phyloP scores from a whole-genome alignment of 2,113 vertebrate species.

The Albula glossodonta region DNA sequence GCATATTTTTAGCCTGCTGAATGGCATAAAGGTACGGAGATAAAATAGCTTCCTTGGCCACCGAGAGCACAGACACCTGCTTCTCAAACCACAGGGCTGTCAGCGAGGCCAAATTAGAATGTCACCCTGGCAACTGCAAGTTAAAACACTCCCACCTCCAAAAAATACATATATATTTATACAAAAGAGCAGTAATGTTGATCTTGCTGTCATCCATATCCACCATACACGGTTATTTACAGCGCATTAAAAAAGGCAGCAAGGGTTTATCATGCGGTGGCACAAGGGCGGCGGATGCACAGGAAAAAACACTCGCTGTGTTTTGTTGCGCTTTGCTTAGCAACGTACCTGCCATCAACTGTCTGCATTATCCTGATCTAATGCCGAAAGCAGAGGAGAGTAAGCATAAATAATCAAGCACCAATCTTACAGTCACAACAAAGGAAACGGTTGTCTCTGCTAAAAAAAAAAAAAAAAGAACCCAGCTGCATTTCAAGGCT shows the following conservation, averaged over 20 bases:
- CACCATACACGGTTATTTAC: background rate
- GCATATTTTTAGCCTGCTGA: slow-evolving; percentile 65
- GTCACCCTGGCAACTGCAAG: slow-evolving; percentile 64
- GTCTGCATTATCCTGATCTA: no score
- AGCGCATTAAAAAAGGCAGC: background rate
- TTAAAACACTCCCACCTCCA: slow-evolving; percentile 48
- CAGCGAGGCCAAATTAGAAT: slow-evolving; percentile 70
- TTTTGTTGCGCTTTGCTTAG: background rate
- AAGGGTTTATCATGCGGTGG: background rate
- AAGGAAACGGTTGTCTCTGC: background rate
- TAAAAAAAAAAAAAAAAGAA: no score
- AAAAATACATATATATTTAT: background rate
- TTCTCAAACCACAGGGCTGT: slow-evolving; percentile 70
- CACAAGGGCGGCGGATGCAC: background rate
- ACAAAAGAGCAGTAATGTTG: background rate
- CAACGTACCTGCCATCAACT: background rate
- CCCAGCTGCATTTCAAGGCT: background rate
- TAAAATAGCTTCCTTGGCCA: slow-evolving; percentile 53
- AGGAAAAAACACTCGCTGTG: background rate
- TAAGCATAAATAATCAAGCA: background rate
- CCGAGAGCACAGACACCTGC: slow-evolving; percentile 73
- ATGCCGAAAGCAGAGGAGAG: background rate
- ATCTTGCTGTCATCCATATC: background rate
- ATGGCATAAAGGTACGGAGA: slow-evolving; percentile 62
- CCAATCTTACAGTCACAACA: background rate